Percentiles rank a stretch among this genome's conserved stretches.
These are phyloP conservation scores for Nematostella vectensis DNA, from an alignment of 92 coral and sea anemone species.

Conservation along the genomic window DNA sequence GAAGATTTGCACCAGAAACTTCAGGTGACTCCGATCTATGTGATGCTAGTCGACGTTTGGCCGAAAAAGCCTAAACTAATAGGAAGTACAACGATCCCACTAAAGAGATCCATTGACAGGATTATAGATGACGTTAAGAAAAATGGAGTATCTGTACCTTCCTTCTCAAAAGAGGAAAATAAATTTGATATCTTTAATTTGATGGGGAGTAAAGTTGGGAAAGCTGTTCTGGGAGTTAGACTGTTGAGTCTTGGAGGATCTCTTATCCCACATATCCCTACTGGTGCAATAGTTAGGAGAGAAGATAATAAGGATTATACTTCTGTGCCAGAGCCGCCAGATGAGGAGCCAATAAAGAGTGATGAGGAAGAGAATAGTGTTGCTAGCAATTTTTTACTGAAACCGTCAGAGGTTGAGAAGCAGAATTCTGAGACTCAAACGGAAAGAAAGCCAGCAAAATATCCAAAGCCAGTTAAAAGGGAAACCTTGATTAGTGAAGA, in stretches of 20 bases:
- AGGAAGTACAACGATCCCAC: slow-evolving; percentile 69
- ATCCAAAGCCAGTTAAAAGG: slow-evolving; percentile 4
- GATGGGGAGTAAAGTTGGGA: slow-evolving; percentile 78
- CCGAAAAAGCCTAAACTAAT: slow-evolving; percentile 56
- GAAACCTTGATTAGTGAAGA: slow-evolving; percentile 24
- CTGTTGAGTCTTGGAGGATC: slow-evolving; percentile 87
- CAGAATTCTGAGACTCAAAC: slow-evolving; percentile 12
- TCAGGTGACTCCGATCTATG: slow-evolving; percentile 66
- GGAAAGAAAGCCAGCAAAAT: slow-evolving; percentile 29
- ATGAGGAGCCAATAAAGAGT: no score
- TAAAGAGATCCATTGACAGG: slow-evolving; percentile 51
- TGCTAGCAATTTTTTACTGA: not conserved
- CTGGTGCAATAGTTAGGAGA: slow-evolving; percentile 31
- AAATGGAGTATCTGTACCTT: slow-evolving; percentile 68
- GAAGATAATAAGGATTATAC: slow-evolving; percentile 1
- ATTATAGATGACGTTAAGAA: slow-evolving; percentile 43
- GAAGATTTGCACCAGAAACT: slow-evolving; percentile 42
- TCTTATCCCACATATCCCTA: slow-evolving; percentile 77
- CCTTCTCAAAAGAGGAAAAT: slow-evolving; percentile 62
- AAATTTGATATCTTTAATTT: slow-evolving; percentile 64
- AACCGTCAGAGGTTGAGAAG: not conserved
- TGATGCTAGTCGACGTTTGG: slow-evolving; percentile 85
- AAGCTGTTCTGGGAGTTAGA: slow-evolving; percentile 53
- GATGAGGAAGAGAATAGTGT: not conserved
- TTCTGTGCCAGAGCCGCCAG: slow-evolving; percentile 6